Percentiles rank a stretch among this genome's conserved stretches.
phyloP scores from a whole-genome alignment of 2,888 invertebrate genomes.

The Meteorus colon region DNA sequence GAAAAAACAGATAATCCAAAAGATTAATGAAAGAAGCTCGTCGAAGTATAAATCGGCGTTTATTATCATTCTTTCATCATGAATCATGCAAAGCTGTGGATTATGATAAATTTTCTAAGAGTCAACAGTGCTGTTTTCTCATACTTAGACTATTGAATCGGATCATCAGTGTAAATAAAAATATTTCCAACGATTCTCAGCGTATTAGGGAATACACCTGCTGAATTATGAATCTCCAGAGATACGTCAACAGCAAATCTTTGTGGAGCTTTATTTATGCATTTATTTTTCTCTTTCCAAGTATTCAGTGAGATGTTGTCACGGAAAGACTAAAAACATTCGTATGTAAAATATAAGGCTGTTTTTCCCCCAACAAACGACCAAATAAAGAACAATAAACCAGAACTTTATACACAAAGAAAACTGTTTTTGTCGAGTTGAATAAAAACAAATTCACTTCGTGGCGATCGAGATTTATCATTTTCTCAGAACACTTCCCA shows the following conservation, averaged over 20 bases:
- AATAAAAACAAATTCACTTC: no score
- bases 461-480: no score
- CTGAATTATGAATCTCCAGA: background rate
- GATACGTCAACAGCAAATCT: background rate
- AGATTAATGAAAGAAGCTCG: background rate
- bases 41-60: slow-evolving; percentile 9
- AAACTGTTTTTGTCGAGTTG: no score
- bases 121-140: slow-evolving; percentile 13
- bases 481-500: no score
- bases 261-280: background rate
- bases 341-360: no score
- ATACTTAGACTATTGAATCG: slow-evolving; percentile 14
- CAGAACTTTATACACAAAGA: no score
- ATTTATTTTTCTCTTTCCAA: background rate
- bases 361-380: no score
- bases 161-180: background rate
- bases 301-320: background rate
- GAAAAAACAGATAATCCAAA: background rate
- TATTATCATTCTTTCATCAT: slow-evolving; percentile 31
- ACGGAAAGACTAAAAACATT: background rate
- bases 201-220: background rate
- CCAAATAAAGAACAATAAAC: no score
- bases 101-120: slow-evolving; percentile 29
- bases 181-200: background rate
- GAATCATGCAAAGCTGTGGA: slow-evolving; percentile 29